Base-by-base conservation (phyloP, 2,113 vertebrate genomes). In the Rhipidura dahli region DNA sequence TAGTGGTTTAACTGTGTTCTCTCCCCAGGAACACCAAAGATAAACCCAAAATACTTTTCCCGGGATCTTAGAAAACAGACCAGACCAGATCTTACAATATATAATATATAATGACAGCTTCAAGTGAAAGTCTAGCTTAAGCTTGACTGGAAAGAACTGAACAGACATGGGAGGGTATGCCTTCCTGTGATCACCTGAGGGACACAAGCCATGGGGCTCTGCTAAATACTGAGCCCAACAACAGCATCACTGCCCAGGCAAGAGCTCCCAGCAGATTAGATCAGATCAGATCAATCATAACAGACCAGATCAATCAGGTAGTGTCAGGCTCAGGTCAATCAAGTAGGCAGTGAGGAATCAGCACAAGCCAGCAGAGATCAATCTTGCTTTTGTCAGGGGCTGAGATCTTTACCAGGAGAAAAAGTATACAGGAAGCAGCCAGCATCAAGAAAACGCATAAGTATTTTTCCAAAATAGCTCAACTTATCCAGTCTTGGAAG, bases 151-250 rank as follows among this genome's bases (percentile, higher is more conserved):
- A 47, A 73, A 33, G 21, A 61, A 65, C 7, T 6, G 44, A 78
- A 47, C 9, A 45, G 44, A 39, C 6, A 3, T 0, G 0, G 23
- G 28, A 73, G 6, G 4, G 4, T 4, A 24, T 1, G 9, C 5
- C 13, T 33, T 44, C 51, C 56, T n/a, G 5, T 1, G 3, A 30
- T 26, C 47, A 68, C 18, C 23, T 10, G 9, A 63, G 24, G 5
- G 28, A 63, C 5, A 4, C 2, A 70, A 64, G 27, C 13, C 40
- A 81, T 8, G 6, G 31, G 60, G 21, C 31, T 85, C 70, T 54
- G 31, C 33, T 33, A 33, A 64, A 27, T 23, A 10, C 21, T 16
- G 26, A 50, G 56, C 6, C 24, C 15, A 44, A 23, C 3, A 42
- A 3, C 49, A 64, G n/a, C 7, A 22, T 4, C 53, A 8, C 7